Evolutionary conservation across 2,888 invertebrate genomes (phyloP).

Genomic region (Panzeria rudis): DNA sequence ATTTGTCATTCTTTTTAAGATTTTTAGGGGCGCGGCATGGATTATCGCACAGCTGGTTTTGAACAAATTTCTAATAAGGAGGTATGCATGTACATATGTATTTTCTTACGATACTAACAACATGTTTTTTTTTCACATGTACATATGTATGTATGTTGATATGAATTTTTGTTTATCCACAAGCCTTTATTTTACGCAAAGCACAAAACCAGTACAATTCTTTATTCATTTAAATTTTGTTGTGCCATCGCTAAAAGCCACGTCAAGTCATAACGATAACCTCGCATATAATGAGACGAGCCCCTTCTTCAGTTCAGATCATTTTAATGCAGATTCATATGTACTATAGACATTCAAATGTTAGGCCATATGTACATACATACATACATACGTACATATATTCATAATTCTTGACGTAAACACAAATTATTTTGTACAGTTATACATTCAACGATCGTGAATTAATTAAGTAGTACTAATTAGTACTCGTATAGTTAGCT

Average conservation of each 20-base stretch:
- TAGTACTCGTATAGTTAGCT: not conserved
- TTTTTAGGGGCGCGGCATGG: not conserved
- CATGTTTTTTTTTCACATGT: too few species aligned
- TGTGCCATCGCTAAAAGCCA: constrained; percentile 5
- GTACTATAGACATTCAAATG: not conserved
- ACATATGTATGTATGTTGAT: too few species aligned
- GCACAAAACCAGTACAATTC: not conserved
- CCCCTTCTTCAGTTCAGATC: constrained; percentile 59
- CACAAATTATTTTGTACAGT: too few species aligned
- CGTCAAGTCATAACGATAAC: constrained; percentile 54
- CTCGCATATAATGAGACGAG: constrained; percentile 63
- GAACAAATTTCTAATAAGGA: too few species aligned
- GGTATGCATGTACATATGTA: not conserved
- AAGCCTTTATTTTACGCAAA: not conserved
- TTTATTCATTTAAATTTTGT: not conserved
- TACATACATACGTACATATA: not conserved
- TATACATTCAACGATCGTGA: too few species aligned
- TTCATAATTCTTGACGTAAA: not conserved
- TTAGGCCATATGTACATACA: not conserved
- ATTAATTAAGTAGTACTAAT: too few species aligned
- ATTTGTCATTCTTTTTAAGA: not conserved
- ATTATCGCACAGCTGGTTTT: not conserved
- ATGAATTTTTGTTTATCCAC: too few species aligned
- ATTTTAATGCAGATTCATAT: constrained; percentile 19
- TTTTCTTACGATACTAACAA: too few species aligned